Evolutionary conservation across 1,140 invertebrate genomes (phyloP), one percentile per base, ranked within the genome.

Genomic region (Drusus annulatus): DNA sequence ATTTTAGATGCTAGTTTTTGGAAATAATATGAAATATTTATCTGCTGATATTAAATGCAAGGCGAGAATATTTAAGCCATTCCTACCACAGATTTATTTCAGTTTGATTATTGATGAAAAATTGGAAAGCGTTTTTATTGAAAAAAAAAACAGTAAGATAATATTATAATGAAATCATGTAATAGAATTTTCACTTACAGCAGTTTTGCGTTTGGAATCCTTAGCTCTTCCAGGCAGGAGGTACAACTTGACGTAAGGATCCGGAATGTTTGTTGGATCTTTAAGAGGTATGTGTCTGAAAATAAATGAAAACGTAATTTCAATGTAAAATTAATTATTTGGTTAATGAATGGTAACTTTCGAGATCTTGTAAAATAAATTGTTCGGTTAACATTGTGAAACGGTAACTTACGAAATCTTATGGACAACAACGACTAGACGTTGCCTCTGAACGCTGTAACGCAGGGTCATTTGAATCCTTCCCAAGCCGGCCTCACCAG

Each of bases 201-300:
- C 92, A 15, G 97, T 98, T 89, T 98, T 98, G 36, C 96, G 92
- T 88, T 98, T 98, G 0, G 94, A 94, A 84, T 97, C 95, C 87
- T 96, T 96, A 23, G 94, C 92, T 45, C 94, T 91, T 81, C 97
- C 97, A 0, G 97, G 97, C 51, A 98, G 88, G 51, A 99, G 90
- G 87, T 98, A 98, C 19, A 98, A 88, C 86, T 98, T 98, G 0
- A 98, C 96, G 87, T 98, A 98, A 0, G 97, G 97, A 90, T 99
- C 97, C 0, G 97, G 97, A 83, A 98, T 94, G 86, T 96, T 96
- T 71, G 92, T 92, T 17, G 94, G 94, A 88, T 98, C 97, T 83
- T 96, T 96, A 21, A 96, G 87, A 5, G 96, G 95, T 78, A 98
- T 92, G 89, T 97, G 95, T 80, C 94, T 95, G 86, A 16, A 90